These are phyloP conservation scores for Esox niger DNA, from an alignment of 2,113 vertebrate species.

Conservation along the genomic window DNA sequence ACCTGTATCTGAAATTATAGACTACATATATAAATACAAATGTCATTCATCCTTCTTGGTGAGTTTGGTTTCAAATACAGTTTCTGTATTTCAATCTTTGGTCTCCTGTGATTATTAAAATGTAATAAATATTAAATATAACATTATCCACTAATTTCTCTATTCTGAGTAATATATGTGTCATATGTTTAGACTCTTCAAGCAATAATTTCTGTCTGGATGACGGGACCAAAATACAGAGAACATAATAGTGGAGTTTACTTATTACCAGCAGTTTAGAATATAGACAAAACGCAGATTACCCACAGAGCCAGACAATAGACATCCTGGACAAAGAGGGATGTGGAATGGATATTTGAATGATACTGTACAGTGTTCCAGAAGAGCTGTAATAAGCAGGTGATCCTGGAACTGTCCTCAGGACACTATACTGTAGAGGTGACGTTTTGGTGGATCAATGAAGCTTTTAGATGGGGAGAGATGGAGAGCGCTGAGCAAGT, in stretches of 20 bases:
- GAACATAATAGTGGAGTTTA: no score
- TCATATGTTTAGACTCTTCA: neutral
- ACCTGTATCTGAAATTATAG: conserved; percentile 72
- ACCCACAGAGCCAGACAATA: conserved; percentile 28
- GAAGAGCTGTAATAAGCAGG: neutral
- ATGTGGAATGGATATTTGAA: neutral
- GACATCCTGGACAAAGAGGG: conserved; percentile 42
- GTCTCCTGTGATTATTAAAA: neutral
- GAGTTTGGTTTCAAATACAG: conserved; percentile 45
- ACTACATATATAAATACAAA: conserved; percentile 77
- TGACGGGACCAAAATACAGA: neutral
- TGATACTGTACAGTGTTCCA: neutral
- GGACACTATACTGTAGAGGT: conserved; percentile 6
- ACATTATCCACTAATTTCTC: neutral
- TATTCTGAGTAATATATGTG: no score
- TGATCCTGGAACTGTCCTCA: conserved; percentile 52
- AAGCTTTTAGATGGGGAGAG: conserved; percentile 32
- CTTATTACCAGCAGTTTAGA: neutral
- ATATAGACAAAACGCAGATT: conserved; percentile 28
- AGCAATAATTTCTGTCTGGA: neutral
- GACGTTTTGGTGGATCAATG: conserved; percentile 31
- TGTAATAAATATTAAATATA: neutral
- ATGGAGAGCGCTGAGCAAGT: conserved; percentile 10
- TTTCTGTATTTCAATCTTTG: conserved; percentile 6
- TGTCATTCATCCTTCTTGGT: conserved; percentile 58